Conservation (phyloP, 1,140 invertebrate species). For the Ctenoplectra terminalis region DNA sequence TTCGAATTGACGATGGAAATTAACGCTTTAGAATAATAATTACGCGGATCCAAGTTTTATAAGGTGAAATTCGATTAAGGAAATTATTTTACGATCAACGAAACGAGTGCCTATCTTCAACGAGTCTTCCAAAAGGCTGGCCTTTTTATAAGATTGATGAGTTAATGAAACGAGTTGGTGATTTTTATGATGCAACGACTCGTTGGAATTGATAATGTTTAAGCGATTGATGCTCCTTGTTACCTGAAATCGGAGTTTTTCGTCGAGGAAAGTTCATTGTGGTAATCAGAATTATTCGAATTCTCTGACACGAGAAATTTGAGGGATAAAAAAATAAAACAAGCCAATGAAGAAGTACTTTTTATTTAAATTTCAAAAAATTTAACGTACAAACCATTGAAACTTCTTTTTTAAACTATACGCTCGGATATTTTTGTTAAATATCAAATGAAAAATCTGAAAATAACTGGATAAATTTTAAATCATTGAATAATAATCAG, state of each 20-base stretch:
- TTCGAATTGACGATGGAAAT: neutral
- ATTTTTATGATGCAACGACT: neutral
- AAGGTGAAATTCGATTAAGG: neutral
- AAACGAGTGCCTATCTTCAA: conserved; percentile 61
- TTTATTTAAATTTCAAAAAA: too few species aligned
- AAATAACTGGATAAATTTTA: too few species aligned
- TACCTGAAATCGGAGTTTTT: conserved; percentile 18
- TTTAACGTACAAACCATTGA: too few species aligned
- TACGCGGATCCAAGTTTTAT: neutral
- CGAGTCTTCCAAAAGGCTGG: conserved; percentile 57
- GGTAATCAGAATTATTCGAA: conserved; percentile 17
- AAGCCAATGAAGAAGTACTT: too few species aligned
- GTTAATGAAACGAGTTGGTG: neutral
- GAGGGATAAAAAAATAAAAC: neutral
- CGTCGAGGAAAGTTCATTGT: neutral
- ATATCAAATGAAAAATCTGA: too few species aligned
- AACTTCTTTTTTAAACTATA: too few species aligned
- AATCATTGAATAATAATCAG: too few species aligned
- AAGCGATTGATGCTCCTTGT: conserved; percentile 4
- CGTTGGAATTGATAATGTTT: neutral
- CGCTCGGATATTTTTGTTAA: too few species aligned
- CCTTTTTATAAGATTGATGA: conserved; percentile 14
- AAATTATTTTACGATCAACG: conserved; percentile 32
- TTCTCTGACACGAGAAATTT: neutral
- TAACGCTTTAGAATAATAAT: conserved; percentile 2